Conservation (phyloP, 2,113 vertebrate genomes). For the Gobio gobio region DNA sequence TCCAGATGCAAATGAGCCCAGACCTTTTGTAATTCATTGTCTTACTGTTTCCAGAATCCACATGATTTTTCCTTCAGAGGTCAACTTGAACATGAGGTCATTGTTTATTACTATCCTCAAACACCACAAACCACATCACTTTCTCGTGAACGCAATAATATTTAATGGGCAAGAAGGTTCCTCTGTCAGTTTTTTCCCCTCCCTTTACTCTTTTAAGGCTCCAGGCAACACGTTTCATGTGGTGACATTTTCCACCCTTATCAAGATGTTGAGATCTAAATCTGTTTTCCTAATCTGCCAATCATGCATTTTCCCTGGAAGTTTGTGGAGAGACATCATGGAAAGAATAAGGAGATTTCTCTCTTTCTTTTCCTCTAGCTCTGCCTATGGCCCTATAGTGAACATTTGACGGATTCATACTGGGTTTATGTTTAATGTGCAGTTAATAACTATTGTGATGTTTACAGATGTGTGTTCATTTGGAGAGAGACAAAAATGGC, state of each 20-base stretch:
- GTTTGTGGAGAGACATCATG: not conserved
- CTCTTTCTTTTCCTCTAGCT: too few relatives aligned
- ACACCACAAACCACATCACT: constrained; percentile 54
- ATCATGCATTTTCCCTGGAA: not conserved
- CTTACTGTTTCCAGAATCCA: constrained; percentile 61
- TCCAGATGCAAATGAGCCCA: constrained; percentile 65
- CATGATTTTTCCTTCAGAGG: constrained; percentile 50
- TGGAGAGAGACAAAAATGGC: not conserved
- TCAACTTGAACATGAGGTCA: constrained; percentile 63
- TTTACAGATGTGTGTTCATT: not conserved
- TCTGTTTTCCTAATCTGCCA: not conserved
- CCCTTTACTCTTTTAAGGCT: not conserved
- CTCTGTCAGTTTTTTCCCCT: constrained; percentile 10
- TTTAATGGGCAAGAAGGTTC: constrained; percentile 11
- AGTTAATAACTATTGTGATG: not conserved
- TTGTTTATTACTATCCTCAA: constrained; percentile 56
- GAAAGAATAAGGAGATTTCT: not conserved
- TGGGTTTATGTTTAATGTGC: too few relatives aligned
- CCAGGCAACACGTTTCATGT: not conserved
- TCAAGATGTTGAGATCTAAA: not conserved
- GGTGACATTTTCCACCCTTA: constrained; percentile 21
- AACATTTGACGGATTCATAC: too few relatives aligned
- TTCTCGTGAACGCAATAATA: constrained; percentile 54
- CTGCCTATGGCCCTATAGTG: too few relatives aligned
- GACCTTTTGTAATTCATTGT: constrained; percentile 56